Evolutionary conservation across 1,140 invertebrate species (phyloP).

Genomic region (Papilio helenus): DNA sequence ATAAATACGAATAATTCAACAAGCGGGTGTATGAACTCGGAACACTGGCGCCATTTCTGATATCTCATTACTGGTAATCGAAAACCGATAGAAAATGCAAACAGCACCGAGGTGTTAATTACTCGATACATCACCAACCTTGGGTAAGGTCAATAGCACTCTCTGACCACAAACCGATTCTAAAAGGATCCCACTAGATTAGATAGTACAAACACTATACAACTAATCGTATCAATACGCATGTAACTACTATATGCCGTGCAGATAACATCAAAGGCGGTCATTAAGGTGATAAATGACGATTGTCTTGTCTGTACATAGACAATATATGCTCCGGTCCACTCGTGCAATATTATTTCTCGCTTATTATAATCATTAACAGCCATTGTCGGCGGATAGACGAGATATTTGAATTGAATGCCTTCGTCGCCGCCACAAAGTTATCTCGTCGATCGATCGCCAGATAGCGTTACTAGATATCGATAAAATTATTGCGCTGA

Average conservation of each 20-base stretch:
- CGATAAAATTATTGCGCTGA: constrained; percentile 54
- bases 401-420: constrained; percentile 78
- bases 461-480: constrained; percentile 63
- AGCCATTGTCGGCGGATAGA: constrained; percentile 72
- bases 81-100: constrained; percentile 52
- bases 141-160: constrained; percentile 65
- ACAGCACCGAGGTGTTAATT: constrained; percentile 54
- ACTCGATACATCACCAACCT: constrained; percentile 59
- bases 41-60: constrained; percentile 52
- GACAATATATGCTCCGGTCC: constrained; percentile 74
- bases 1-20: constrained; percentile 8
- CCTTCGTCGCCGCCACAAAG: constrained; percentile 62
- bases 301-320: constrained; percentile 76
- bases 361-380: constrained; percentile 77
- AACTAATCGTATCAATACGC: constrained; percentile 40
- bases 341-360: constrained; percentile 75
- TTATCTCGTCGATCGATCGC: constrained; percentile 70
- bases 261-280: constrained; percentile 80
- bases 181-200: constrained; percentile 31
- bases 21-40: constrained; percentile 22
- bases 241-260: constrained; percentile 56
- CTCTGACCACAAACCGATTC: constrained; percentile 48
- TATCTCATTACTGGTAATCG: constrained; percentile 49
- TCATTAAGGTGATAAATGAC: constrained; percentile 78
- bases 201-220: constrained; percentile 8